Conservation (phyloP, 1,140 invertebrate genomes). For the Muscidifurax raptorellus region DNA sequence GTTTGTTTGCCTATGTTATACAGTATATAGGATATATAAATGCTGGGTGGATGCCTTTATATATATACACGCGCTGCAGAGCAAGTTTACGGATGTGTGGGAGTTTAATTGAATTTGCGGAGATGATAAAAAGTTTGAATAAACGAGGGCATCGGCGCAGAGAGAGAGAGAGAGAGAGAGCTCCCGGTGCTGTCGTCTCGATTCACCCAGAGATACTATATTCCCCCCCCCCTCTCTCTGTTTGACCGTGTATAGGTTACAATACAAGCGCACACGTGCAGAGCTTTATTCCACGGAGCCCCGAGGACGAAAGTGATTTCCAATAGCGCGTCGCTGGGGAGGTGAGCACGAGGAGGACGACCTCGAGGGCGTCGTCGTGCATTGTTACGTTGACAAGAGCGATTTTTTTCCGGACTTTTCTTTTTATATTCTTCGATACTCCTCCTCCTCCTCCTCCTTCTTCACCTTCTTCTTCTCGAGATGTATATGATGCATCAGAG, state of each 20-base stretch:
- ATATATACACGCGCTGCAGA: too few species aligned
- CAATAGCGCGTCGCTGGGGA: slow-evolving; percentile 10
- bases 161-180: not conserved
- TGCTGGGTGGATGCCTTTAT: too few species aligned
- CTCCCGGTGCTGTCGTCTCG: not conserved
- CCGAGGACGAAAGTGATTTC: slow-evolving; percentile 38
- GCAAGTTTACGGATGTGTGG: too few species aligned
- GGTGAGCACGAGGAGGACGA: not conserved
- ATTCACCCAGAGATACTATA: not conserved
- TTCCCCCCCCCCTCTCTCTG: not conserved
- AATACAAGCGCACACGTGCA: not conserved
- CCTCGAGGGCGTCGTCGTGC: slow-evolving; percentile 41
- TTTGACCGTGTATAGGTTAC: not conserved
- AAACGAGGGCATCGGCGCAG: not conserved
- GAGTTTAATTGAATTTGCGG: too few species aligned
- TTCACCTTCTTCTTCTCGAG: not conserved
- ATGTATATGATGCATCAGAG: not conserved
- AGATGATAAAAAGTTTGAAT: not conserved
- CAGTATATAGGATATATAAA: too few species aligned
- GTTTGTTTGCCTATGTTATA: too few species aligned
- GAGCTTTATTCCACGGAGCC: not conserved
- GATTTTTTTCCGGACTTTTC: not conserved
- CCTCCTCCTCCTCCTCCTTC: not conserved
- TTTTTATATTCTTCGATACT: not conserved
- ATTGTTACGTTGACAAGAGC: slow-evolving; percentile 43